Evolutionary conservation across 2,888 invertebrate genomes (phyloP).

Genomic region (Emmelina monodactyla): DNA sequence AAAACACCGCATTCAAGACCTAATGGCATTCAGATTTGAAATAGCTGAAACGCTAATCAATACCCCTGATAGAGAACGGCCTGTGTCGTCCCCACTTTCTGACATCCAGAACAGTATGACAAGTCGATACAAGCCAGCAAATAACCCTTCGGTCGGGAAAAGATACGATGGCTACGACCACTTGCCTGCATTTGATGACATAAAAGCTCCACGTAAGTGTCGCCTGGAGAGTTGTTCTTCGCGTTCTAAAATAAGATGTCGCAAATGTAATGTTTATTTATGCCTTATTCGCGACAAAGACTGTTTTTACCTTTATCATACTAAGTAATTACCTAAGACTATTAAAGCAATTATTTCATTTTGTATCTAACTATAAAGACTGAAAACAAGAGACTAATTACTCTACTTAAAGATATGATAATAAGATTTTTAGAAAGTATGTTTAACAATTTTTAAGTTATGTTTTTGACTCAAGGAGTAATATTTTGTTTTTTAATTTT

Average conservation of each 20-base stretch:
- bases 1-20: slow-evolving; percentile 3
- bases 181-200: slow-evolving; percentile 10
- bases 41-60: slow-evolving; percentile 7
- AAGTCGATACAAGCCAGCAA: slow-evolving; percentile 7
- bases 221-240: slow-evolving; percentile 4
- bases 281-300: slow-evolving; percentile 2
- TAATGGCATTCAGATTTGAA: slow-evolving; percentile 7
- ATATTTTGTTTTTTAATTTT: background rate
- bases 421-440: background rate
- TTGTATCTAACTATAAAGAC: background rate
- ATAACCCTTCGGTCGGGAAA: slow-evolving; percentile 8
- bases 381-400: background rate
- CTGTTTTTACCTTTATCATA: slow-evolving; percentile 1
- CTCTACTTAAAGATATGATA: background rate
- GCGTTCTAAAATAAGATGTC: slow-evolving; percentile 1
- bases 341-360: background rate
- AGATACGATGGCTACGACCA: slow-evolving; percentile 13
- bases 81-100: slow-evolving; percentile 1
- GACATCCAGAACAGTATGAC: background rate
- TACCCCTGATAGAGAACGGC: slow-evolving; percentile 9
- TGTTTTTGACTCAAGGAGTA: background rate
- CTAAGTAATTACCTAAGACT: background rate
- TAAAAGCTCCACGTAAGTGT: slow-evolving; percentile 11
- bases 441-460: background rate
- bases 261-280: slow-evolving; percentile 3